These are phyloP conservation scores for Pangasius larnaudii DNA, from an alignment of 2,797 vertebrate genomes.

Conservation along the genomic window DNA sequence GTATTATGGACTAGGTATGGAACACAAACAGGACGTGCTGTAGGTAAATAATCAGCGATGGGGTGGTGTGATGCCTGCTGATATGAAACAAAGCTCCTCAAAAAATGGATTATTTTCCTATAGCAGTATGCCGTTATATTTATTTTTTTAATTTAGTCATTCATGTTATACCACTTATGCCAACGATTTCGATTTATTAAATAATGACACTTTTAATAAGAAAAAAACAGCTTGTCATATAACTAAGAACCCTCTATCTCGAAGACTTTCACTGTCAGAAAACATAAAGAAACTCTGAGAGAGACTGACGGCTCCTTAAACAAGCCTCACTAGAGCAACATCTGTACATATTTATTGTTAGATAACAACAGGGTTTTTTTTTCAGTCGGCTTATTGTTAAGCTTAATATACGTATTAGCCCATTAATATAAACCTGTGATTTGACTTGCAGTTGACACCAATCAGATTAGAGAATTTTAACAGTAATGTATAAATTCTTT, in stretches of 20 bases:
- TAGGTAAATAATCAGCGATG: neutral
- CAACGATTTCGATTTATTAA: neutral
- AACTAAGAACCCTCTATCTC: no score
- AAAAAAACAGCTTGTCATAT: no score
- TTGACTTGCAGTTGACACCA: neutral
- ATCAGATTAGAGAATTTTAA: neutral
- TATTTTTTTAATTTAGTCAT: neutral
- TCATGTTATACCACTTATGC: neutral
- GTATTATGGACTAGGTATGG: neutral
- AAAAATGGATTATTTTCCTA: neutral
- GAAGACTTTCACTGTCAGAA: neutral
- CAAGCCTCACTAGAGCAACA: neutral
- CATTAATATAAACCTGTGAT: neutral
- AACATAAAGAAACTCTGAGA: neutral
- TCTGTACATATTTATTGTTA: neutral
- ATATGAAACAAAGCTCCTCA: neutral
- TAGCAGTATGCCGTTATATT: neutral
- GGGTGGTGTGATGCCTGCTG: neutral
- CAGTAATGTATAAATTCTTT: neutral
- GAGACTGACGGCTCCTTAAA: neutral
- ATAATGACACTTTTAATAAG: neutral
- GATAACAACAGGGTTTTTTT: neutral
- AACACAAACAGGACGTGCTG: neutral
- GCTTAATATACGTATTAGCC: neutral
- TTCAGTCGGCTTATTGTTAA: neutral